Conservation (phyloP, 2,888 invertebrate species). For the Plagodis dolabraria region DNA sequence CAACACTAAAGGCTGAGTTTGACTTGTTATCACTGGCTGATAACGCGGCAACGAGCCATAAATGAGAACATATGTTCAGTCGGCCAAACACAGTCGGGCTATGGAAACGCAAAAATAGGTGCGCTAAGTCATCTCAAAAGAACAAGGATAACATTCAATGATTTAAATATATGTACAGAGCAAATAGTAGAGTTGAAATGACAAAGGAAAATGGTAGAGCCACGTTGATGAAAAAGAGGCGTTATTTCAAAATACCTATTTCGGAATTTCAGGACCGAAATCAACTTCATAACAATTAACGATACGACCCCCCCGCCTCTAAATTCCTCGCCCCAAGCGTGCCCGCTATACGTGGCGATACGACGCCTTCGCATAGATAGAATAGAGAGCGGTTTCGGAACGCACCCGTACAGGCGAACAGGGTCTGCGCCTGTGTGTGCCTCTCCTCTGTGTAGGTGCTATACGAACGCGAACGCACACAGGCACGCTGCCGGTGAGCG, state of each 20-base stretch:
- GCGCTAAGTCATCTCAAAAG: background rate
- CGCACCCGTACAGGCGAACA: conserved; percentile 70
- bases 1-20: conserved; percentile 51
- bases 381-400: conserved; percentile 85
- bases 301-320: conserved; percentile 85
- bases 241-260: conserved; percentile 83
- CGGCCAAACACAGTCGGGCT: conserved; percentile 21
- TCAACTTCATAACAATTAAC: conserved; percentile 86
- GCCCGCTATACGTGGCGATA: conserved; percentile 83
- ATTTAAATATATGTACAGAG: conserved; percentile 21
- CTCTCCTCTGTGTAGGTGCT: conserved; percentile 51
- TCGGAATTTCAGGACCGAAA: conserved; percentile 84
- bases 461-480: conserved; percentile 70
- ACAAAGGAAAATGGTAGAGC: conserved; percentile 24
- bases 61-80: conserved; percentile 57
- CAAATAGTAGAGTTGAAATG: conserved; percentile 10
- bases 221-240: conserved; percentile 72
- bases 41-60: conserved; percentile 64
- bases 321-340: conserved; percentile 85
- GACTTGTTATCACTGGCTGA: conserved; percentile 74
- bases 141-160: background rate
- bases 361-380: conserved; percentile 85
- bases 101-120: conserved; percentile 33
- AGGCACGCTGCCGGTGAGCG: conserved; percentile 77
- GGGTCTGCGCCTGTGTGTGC: conserved; percentile 56